phyloP scores from a whole-genome alignment of 2,797 vertebrate species.

The Semotilus atromaculatus region DNA sequence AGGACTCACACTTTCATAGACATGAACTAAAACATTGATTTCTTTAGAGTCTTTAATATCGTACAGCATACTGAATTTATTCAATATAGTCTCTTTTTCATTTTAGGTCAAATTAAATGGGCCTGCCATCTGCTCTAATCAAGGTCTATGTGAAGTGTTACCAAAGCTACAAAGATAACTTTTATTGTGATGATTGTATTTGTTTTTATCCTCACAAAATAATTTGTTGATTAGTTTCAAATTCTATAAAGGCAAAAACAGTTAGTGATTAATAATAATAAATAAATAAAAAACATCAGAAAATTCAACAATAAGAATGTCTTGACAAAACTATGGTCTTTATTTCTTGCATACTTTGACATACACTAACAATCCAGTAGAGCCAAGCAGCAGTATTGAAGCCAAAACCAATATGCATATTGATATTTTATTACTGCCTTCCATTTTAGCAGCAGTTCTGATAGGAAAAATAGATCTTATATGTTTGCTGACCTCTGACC shows the following conservation, averaged over 20 bases:
- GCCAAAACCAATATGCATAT: background rate
- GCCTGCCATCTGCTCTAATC: background rate
- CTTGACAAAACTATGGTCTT: background rate
- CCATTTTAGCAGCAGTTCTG: background rate
- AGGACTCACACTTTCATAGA: background rate
- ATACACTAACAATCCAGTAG: conserved; percentile 1
- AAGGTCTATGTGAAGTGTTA: background rate
- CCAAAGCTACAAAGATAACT: background rate
- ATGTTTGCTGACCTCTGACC: background rate
- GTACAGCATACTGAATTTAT: background rate
- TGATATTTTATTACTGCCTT: background rate
- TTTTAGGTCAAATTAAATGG: background rate
- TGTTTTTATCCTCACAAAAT: background rate
- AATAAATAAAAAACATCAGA: too few relatives aligned
- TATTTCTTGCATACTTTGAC: conserved; percentile 11
- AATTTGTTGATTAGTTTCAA: background rate
- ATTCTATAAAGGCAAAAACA: conserved; percentile 9
- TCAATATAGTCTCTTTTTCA: background rate
- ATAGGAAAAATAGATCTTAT: background rate
- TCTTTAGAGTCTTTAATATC: background rate
- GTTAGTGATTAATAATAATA: background rate
- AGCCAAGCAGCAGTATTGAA: background rate
- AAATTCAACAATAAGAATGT: background rate
- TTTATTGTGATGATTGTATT: background rate
- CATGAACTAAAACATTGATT: background rate